A percentile compares a stretch with the other conserved stretches of the same genome.
These are phyloP conservation scores for Coranthus polyacanthus DNA, from an alignment of 2,797 vertebrate species.

Conservation along the genomic window DNA sequence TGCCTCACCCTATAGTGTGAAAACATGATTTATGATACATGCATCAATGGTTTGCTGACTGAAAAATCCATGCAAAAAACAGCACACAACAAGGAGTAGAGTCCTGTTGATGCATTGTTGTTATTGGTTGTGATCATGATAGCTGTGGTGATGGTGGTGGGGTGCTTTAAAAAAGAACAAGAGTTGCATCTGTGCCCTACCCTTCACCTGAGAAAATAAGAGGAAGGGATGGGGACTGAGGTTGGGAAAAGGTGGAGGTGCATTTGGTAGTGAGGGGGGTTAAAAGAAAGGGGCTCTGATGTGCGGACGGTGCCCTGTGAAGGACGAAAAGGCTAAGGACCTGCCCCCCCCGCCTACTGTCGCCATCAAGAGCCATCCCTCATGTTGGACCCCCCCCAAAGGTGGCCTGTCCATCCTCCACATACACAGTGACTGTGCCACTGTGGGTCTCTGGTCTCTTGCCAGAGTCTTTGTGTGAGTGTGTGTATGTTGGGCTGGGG, in stretches of 20 bases:
- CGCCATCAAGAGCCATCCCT: constrained; percentile 63
- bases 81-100: background rate
- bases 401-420: constrained; percentile 30
- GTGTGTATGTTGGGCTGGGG: constrained; percentile 16
- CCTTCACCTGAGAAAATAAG: constrained; percentile 24
- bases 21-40: constrained; percentile 67
- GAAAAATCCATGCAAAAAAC: constrained; percentile 52
- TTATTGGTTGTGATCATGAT: background rate
- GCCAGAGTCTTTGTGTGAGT: constrained; percentile 40
- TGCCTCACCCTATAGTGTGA: background rate
- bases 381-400: constrained; percentile 63
- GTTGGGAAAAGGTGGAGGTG: constrained; percentile 2
- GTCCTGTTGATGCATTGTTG: background rate
- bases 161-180: constrained; percentile 1
- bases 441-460: constrained; percentile 48
- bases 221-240: background rate
- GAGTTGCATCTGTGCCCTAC: constrained; percentile 11
- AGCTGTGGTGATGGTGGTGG: background rate
- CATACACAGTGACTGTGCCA: constrained; percentile 28
- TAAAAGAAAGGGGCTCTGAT: background rate
- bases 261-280: background rate
- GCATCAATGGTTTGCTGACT: constrained; percentile 63
- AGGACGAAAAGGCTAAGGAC: constrained; percentile 75
- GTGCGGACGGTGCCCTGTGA: constrained; percentile 44
- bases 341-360: constrained; percentile 50